Evolutionary conservation across 1,140 invertebrate species (phyloP).

Genomic region (Cataglyphis hispanica): DNA sequence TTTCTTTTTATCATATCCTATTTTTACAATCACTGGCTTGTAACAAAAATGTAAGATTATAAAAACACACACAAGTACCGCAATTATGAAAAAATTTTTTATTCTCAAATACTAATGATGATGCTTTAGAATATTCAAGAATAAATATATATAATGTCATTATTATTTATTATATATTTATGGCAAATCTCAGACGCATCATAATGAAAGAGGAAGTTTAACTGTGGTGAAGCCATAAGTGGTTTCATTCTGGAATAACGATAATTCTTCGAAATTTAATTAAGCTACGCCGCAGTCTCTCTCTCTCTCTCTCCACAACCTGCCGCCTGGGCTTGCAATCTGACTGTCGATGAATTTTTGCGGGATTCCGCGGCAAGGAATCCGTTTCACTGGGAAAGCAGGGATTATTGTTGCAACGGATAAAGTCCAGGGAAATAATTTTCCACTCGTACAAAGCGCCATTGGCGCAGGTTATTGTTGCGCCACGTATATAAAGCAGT

Average conservation of each 20-base stretch:
- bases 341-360: slow-evolving; percentile 70
- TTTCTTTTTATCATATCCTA: neutral
- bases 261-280: slow-evolving; percentile 74
- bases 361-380: slow-evolving; percentile 46
- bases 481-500: slow-evolving; percentile 28
- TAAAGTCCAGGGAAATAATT: slow-evolving; percentile 57
- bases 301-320: slow-evolving; percentile 58
- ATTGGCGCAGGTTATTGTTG: slow-evolving; percentile 29
- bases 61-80: neutral
- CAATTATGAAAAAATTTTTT: neutral
- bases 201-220: slow-evolving; percentile 79
- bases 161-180: too few relatives aligned
- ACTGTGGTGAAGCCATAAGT: slow-evolving; percentile 81
- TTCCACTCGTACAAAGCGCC: slow-evolving; percentile 15
- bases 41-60: neutral
- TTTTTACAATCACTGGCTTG: neutral
- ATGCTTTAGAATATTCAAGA: slow-evolving; percentile 17
- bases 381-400: slow-evolving; percentile 35
- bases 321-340: slow-evolving; percentile 60
- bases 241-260: slow-evolving; percentile 70
- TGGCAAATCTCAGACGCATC: slow-evolving; percentile 80
- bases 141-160: slow-evolving; percentile 7
- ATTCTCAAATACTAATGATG: slow-evolving; percentile 13
- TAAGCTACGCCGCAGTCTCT: slow-evolving; percentile 69
- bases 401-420: slow-evolving; percentile 48